phyloP scores from a whole-genome alignment of 2,113 vertebrate species.

The Peromyscus polionotus region DNA sequence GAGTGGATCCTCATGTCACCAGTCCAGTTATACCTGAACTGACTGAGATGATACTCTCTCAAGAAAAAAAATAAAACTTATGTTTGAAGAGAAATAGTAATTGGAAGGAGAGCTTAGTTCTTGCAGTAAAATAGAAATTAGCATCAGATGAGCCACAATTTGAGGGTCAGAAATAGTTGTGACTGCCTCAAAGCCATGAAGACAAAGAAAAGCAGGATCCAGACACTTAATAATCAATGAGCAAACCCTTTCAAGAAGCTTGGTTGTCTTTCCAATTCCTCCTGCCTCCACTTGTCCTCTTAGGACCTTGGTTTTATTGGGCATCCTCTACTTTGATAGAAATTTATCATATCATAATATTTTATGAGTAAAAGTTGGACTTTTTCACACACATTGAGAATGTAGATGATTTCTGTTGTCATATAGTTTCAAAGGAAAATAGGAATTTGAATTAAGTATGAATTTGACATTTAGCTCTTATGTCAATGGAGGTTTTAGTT shows the following conservation, averaged over 20 bases:
- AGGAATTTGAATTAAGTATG: conserved; percentile 18
- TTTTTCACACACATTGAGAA: neutral
- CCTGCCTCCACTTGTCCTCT: neutral
- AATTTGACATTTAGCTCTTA: conserved; percentile 1
- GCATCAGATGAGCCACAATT: neutral
- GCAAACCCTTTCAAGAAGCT: neutral
- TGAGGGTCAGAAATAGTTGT: neutral
- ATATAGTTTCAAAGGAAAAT: conserved; percentile 64
- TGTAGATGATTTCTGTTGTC: neutral
- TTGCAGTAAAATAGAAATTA: neutral
- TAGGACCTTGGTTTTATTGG: neutral
- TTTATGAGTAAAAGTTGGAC: conserved; percentile 51
- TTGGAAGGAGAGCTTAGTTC: neutral
- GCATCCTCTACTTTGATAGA: neutral
- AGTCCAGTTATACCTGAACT: neutral
- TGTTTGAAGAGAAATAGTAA: neutral
- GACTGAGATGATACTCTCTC: too few relatives aligned
- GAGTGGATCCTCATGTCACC: neutral
- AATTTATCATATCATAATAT: neutral
- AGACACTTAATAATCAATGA: neutral
- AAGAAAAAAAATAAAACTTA: neutral
- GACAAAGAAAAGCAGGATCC: neutral
- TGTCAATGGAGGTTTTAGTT: conserved; percentile 67
- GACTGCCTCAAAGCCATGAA: neutral
- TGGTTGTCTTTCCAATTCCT: neutral